These are phyloP conservation scores for Heliothis subflexa DNA, from an alignment of 1,140 invertebrate genomes.

Conservation along the genomic window DNA sequence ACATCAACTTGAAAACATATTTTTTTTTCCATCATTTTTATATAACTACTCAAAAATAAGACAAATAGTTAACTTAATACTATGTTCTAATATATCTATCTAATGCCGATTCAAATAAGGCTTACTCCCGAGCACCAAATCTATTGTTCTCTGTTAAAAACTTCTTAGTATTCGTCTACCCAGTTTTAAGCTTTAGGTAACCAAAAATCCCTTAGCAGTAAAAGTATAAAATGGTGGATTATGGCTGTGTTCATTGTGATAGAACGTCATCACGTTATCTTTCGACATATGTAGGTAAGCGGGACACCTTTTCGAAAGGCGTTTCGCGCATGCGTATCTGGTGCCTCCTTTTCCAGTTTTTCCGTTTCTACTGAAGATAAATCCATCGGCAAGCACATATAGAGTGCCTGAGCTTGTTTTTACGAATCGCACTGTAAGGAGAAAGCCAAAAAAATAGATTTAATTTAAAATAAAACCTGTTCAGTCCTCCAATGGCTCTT, in stretches of 20 bases:
- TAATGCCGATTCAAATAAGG: too few relatives aligned
- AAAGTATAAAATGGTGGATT: slow-evolving; percentile 10
- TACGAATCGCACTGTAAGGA: slow-evolving; percentile 47
- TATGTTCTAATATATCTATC: too few relatives aligned
- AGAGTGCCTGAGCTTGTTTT: slow-evolving; percentile 29
- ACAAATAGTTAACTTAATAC: too few relatives aligned
- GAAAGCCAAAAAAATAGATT: not conserved
- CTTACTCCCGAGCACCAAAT: too few relatives aligned
- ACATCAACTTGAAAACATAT: too few relatives aligned
- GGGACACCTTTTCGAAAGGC: slow-evolving; percentile 49
- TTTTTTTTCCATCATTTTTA: too few relatives aligned
- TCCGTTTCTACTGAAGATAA: slow-evolving; percentile 50
- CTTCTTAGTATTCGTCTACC: not conserved
- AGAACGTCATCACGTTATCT: slow-evolving; percentile 44
- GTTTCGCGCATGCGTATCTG: slow-evolving; percentile 54
- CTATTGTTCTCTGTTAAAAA: not conserved
- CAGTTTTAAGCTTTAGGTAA: not conserved
- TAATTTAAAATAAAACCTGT: too few relatives aligned
- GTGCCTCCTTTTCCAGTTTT: slow-evolving; percentile 21
- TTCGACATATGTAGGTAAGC: slow-evolving; percentile 52
- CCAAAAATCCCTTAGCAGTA: slow-evolving; percentile 37
- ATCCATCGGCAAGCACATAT: slow-evolving; percentile 49
- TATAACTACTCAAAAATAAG: too few relatives aligned
- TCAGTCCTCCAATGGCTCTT: not conserved
- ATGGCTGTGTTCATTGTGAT: slow-evolving; percentile 47